Conservation (phyloP, 2,113 vertebrate species). For the Micronycteris hirsuta region DNA sequence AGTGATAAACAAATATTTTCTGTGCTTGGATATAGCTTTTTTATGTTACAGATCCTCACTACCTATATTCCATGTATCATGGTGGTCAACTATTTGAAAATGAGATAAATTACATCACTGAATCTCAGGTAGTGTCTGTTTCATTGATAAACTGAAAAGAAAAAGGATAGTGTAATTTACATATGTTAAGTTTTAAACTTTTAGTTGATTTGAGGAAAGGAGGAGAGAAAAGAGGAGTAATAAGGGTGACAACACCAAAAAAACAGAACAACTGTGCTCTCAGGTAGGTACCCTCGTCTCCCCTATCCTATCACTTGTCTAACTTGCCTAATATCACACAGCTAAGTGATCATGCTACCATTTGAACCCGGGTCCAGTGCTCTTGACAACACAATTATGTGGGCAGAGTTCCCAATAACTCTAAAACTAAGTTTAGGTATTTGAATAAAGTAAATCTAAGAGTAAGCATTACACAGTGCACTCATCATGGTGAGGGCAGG, state of each 20-base stretch:
- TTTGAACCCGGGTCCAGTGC: not conserved
- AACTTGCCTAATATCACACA: not conserved
- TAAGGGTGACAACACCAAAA: not conserved
- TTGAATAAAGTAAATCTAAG: conserved; percentile 18
- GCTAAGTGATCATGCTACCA: not conserved
- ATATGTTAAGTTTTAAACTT: not conserved
- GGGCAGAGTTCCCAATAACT: not conserved
- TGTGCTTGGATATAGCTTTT: not conserved
- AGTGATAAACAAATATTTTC: not conserved
- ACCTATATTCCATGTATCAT: not conserved
- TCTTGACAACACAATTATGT: not conserved
- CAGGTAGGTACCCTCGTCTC: not conserved
- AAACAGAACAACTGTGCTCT: not conserved
- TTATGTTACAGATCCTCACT: not conserved
- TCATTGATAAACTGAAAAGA: not conserved
- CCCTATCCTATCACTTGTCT: not conserved
- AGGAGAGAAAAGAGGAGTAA: not conserved
- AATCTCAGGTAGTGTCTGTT: not conserved
- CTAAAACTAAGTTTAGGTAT: conserved; percentile 20
- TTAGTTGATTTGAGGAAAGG: not conserved
- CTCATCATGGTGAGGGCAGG: conserved; percentile 22
- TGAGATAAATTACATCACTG: not conserved
- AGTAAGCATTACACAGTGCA: conserved; percentile 32
- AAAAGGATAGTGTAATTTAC: not conserved
- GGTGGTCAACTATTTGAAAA: not conserved